Percentiles rank a stretch among this genome's conserved stretches.
Conservation (phyloP, 1,140 invertebrate genomes). For the Periplaneta americana region DNA sequence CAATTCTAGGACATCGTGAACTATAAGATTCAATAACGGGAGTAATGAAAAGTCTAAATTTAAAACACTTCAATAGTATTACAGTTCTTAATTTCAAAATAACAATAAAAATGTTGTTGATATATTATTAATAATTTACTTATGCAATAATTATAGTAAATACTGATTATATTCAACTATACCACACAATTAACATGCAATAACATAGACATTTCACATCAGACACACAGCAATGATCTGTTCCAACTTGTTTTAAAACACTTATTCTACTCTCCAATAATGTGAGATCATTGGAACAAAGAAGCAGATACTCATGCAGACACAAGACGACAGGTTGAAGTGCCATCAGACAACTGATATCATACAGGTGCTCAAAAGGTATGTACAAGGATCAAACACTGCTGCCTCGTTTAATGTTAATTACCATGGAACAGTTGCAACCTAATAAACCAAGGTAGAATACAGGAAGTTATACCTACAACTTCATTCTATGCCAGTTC, state of each 20-base stretch:
- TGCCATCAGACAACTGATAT: neutral
- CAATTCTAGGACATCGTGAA: too few relatives aligned
- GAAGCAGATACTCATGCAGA: neutral
- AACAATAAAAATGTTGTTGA: too few relatives aligned
- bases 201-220: neutral
- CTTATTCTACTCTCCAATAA: neutral
- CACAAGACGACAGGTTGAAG: neutral
- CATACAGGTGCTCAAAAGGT: neutral
- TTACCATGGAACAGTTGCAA: neutral
- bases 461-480: slow-evolving; percentile 3
- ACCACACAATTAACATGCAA: neutral
- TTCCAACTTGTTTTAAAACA: neutral
- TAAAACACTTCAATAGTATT: too few relatives aligned
- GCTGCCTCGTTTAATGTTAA: neutral
- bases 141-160: neutral
- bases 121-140: too few relatives aligned
- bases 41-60: too few relatives aligned
- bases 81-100: too few relatives aligned
- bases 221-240: neutral
- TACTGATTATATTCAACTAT: neutral
- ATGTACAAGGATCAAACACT: neutral
- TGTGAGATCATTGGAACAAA: neutral
- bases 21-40: too few relatives aligned
- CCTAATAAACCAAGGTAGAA: neutral
- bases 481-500: neutral